phyloP scores from a whole-genome alignment of 2,888 invertebrate genomes.

The Acrobasis consociella region DNA sequence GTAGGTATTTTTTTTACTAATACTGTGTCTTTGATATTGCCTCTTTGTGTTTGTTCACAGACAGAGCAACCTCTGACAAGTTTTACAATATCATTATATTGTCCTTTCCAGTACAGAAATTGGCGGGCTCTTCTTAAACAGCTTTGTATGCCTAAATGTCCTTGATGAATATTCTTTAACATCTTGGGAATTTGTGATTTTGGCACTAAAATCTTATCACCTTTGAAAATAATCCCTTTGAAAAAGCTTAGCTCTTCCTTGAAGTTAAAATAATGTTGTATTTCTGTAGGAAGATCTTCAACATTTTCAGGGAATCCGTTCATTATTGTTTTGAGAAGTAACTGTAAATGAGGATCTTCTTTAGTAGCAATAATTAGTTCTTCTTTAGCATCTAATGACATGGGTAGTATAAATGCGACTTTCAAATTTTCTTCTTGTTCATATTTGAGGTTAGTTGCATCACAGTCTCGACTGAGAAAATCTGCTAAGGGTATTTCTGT shows the following conservation, averaged over 20 bases:
- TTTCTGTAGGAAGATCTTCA: background rate
- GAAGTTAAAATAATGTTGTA: background rate
- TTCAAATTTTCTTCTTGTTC: background rate
- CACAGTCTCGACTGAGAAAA: slow-evolving; percentile 24
- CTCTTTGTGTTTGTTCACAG: slow-evolving; percentile 25
- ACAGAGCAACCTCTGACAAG: background rate
- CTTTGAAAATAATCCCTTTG: too few relatives aligned
- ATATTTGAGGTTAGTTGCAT: background rate
- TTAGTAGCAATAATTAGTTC: too few relatives aligned
- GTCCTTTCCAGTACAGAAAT: slow-evolving; percentile 27
- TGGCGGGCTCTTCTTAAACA: slow-evolving; percentile 28
- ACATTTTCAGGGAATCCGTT: too few relatives aligned
- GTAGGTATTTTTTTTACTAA: slow-evolving; percentile 27
- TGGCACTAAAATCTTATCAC: too few relatives aligned
- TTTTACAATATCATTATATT: background rate
- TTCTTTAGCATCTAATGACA: too few relatives aligned
- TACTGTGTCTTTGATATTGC: slow-evolving; percentile 23
- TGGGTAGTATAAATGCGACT: too few relatives aligned
- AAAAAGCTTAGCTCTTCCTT: background rate
- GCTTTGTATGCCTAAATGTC: slow-evolving; percentile 15
- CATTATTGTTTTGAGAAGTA: too few relatives aligned
- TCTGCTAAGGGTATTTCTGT: slow-evolving; percentile 25
- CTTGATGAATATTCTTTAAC: too few relatives aligned
- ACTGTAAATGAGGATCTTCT: too few relatives aligned
- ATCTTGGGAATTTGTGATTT: too few relatives aligned